A percentile compares a stretch with the other conserved stretches of the same genome.
Evolutionary conservation across 1,140 invertebrate genomes (phyloP).

Genomic region (Macrotrachela quadricornifera): DNA sequence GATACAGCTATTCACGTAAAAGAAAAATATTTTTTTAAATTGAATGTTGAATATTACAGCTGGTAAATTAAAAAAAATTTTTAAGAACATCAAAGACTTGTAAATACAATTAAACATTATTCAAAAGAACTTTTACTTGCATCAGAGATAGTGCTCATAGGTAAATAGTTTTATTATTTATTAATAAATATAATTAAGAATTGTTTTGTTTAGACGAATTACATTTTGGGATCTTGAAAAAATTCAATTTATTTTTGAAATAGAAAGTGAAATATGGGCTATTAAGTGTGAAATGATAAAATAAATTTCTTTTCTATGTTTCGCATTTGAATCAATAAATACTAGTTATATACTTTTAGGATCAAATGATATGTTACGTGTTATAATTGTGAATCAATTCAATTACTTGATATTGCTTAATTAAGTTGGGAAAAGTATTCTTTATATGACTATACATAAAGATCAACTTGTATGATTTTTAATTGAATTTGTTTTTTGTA

Average conservation of each 20-base stretch:
- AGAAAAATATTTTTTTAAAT: background rate
- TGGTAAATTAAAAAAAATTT: conserved; percentile 66
- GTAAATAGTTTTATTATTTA: conserved; percentile 8
- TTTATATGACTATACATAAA: conserved; percentile 49
- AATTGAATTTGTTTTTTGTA: too few relatives aligned
- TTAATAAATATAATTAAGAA: background rate
- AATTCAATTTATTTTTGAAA: conserved; percentile 59
- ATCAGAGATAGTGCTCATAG: conserved; percentile 50
- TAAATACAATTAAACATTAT: conserved; percentile 79
- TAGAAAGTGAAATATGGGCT: conserved; percentile 41
- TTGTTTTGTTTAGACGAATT: conserved; percentile 32
- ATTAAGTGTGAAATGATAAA: conserved; percentile 33
- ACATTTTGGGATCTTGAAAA: conserved; percentile 81
- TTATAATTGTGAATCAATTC: conserved; percentile 81
- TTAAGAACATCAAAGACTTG: conserved; percentile 52
- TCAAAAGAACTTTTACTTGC: conserved; percentile 83
- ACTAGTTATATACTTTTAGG: conserved; percentile 70
- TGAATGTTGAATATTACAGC: conserved; percentile 64
- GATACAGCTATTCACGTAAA: conserved; percentile 53
- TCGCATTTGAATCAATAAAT: conserved; percentile 51
- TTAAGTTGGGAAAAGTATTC: conserved; percentile 67
- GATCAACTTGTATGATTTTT: conserved; percentile 21
- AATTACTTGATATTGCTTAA: conserved; percentile 54
- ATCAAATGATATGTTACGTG: conserved; percentile 58
- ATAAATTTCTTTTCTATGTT: conserved; percentile 18